Evolutionary conservation across 2,113 vertebrate species (phyloP), one percentile per base, ranked within the genome.

Genomic region (Pseudonaja textilis): DNA sequence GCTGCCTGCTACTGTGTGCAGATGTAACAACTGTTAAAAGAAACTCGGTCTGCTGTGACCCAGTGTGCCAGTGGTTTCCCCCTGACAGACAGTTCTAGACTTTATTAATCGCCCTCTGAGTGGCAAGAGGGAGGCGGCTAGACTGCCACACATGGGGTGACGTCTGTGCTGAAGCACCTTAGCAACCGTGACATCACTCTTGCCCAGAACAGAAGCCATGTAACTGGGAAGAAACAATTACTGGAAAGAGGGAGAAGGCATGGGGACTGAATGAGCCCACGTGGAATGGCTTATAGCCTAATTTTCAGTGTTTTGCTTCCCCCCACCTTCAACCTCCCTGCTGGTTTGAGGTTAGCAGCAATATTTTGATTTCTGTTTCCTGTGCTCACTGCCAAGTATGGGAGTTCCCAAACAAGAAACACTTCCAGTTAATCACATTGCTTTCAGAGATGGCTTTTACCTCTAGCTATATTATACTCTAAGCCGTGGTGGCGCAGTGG

Each of bases 131-230:
- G 20, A 86, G 11, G 11, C 12, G 5, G 5, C 61, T 8, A 26
- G 81, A 6, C 88, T 50, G 88, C 45, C 25, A 45, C 5, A 5
- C 11, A 2, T 1, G 55, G 55, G 14, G 25, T 86, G 92, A 61
- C 29, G 42, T 22, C 89, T 54, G 14, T 87, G 74, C n/a, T 34
- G 20, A 16, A 85, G 29, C 29, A 50, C 88, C n/a, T 42, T 64
- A 14, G 23, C 74, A 22, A 50, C 45, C 1, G n/a, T 86, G 55
- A 57, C 88, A 90, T 64, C 88, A 25, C 56, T 50, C 55, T n/a
- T 88, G 87, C 81, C 74, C 57, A 42, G 74, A 52, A 90, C 92
- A 93, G 74, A 50, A 93, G 47, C 90, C 89, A 87, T 45, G 29
- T 93, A 29, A 61, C 74, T 22, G 50, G 26, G 16, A 93, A 93